These are phyloP conservation scores for Cephus pygmeus DNA, from an alignment of 2,888 invertebrate species.

Conservation along the genomic window DNA sequence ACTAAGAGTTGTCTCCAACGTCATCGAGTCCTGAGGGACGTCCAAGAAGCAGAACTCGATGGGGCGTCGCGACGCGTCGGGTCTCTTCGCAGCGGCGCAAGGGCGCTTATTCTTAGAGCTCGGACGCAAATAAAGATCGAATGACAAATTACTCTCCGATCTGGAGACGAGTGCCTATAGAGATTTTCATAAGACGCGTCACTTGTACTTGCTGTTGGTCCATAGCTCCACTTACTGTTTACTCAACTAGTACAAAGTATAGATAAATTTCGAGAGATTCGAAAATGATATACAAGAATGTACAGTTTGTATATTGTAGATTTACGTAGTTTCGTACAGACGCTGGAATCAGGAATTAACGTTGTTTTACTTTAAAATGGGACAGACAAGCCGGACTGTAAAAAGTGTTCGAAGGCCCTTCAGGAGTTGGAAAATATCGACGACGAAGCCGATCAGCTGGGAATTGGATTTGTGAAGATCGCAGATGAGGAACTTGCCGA, in stretches of 20 bases:
- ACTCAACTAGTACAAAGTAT: too few relatives aligned
- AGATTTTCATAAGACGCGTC: too few relatives aligned
- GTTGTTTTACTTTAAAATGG: constrained; percentile 55
- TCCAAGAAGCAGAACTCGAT: neutral
- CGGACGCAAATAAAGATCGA: constrained; percentile 7
- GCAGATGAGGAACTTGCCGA: constrained; percentile 91
- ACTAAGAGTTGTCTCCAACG: too few relatives aligned
- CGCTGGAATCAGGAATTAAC: constrained; percentile 14
- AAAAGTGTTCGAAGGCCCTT: constrained; percentile 89
- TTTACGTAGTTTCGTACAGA: too few relatives aligned
- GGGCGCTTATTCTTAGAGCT: constrained; percentile 6
- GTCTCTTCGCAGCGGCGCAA: neutral
- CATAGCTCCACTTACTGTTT: too few relatives aligned
- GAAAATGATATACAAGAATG: too few relatives aligned
- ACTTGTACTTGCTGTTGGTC: too few relatives aligned
- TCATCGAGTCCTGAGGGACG: neutral
- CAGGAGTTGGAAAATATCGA: constrained; percentile 94
- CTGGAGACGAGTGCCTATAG: neutral
- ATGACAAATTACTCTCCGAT: neutral
- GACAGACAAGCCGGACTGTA: constrained; percentile 92
- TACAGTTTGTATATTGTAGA: too few relatives aligned
- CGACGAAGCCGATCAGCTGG: constrained; percentile 93
- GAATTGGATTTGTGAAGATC: constrained; percentile 94
- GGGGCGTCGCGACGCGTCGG: neutral
- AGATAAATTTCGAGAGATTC: too few relatives aligned